phyloP scores from a whole-genome alignment of 2,113 vertebrate genomes.

The Cryptomyrus ogoouensis region DNA sequence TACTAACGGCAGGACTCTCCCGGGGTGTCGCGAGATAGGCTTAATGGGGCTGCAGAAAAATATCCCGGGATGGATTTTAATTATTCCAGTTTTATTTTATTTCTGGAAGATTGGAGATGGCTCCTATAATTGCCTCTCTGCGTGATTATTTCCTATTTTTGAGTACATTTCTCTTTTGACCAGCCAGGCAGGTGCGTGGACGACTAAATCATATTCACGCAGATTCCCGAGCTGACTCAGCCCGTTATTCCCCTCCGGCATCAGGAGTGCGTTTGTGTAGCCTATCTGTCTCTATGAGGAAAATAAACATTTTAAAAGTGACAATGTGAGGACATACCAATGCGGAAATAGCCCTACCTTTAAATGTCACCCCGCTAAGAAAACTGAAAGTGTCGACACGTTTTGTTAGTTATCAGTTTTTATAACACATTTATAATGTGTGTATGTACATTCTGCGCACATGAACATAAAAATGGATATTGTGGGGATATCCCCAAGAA shows the following conservation, averaged over 20 bases:
- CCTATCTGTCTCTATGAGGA: neutral
- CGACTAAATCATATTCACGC: neutral
- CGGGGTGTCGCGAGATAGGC: neutral
- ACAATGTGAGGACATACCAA: neutral
- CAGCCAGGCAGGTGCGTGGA: neutral
- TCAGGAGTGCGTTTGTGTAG: neutral
- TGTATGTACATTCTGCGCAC: neutral
- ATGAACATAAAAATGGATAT: neutral
- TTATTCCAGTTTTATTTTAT: neutral
- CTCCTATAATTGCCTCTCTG: slow-evolving; percentile 4
- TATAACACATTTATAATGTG: neutral
- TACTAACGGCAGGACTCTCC: neutral
- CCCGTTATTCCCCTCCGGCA: neutral
- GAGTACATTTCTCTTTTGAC: neutral
- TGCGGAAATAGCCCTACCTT: neutral
- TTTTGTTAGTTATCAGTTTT: neutral
- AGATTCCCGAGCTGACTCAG: neutral
- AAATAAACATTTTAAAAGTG: neutral
- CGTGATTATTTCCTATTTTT: neutral
- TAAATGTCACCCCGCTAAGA: neutral
- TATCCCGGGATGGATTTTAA: neutral
- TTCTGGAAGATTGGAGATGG: slow-evolving; percentile 10
- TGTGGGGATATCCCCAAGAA: neutral
- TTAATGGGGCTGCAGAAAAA: slow-evolving; percentile 5
- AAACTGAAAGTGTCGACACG: neutral